Percentiles rank a stretch among this genome's conserved stretches.
Evolutionary conservation across 2,113 vertebrate species (phyloP).

Genomic region (Madoqua kirkii): DNA sequence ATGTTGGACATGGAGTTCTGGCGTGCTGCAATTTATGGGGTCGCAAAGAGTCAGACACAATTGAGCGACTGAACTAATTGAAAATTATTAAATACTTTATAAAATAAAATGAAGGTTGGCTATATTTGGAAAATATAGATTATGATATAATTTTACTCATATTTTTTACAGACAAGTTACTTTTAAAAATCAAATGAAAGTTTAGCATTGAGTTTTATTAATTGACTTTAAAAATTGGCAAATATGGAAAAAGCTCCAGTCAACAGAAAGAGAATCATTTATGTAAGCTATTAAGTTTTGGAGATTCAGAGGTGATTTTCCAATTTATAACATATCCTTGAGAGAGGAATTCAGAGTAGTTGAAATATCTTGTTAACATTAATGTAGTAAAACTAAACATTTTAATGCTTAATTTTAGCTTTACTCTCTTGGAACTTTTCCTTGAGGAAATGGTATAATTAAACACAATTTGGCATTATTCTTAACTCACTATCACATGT

Average conservation of each 20-base stretch:
- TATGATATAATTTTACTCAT: neutral
- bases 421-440: neutral
- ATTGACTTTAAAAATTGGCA: neutral
- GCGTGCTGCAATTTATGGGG: no score
- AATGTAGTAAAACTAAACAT: neutral
- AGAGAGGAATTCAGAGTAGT: neutral
- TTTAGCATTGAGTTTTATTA: neutral
- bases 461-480: neutral
- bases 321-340: neutral
- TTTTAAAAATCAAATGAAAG: neutral
- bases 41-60: no score
- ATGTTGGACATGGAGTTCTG: no score
- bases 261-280: neutral
- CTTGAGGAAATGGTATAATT: neutral
- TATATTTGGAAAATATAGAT: neutral
- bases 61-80: no score
- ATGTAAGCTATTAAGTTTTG: neutral
- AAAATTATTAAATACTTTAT: neutral
- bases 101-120: neutral
- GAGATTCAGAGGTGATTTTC: neutral
- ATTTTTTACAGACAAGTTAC: neutral
- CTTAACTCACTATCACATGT: neutral
- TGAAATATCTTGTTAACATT: neutral
- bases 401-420: neutral
- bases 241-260: neutral